Evolutionary conservation across 1,140 invertebrate genomes (phyloP).

Genomic region (Philotrypesis tridentata): DNA sequence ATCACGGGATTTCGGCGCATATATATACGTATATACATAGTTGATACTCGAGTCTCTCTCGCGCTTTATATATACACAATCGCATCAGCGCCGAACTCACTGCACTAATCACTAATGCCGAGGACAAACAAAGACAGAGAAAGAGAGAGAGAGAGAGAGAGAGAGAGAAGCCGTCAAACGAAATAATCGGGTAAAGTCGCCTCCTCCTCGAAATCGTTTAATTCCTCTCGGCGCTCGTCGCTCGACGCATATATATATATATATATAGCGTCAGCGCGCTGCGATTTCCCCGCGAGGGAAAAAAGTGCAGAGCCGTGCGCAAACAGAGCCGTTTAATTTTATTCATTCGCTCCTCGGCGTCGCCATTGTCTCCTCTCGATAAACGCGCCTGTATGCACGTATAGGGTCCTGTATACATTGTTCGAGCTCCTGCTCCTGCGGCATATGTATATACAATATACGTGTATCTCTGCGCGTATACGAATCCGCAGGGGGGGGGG

Average conservation of each 20-base stretch:
- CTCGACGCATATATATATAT: too few relatives aligned
- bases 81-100: not conserved
- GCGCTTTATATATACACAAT: too few relatives aligned
- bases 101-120: slow-evolving; percentile 35
- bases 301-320: slow-evolving; percentile 9
- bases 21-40: too few relatives aligned
- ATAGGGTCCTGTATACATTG: not conserved
- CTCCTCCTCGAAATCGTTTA: slow-evolving; percentile 1
- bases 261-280: not conserved
- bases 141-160: too few relatives aligned
- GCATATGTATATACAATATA: too few relatives aligned
- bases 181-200: slow-evolving; percentile 24
- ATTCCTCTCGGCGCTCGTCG: too few relatives aligned
- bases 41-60: not conserved
- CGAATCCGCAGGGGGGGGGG: too few relatives aligned
- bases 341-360: slow-evolving; percentile 8
- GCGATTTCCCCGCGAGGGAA: too few relatives aligned
- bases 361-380: not conserved
- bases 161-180: not conserved
- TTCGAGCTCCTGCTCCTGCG: not conserved
- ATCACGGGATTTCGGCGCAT: not conserved
- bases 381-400: not conserved
- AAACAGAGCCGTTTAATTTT: slow-evolving; percentile 33
- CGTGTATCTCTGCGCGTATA: too few relatives aligned
- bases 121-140: not conserved